phyloP scores from a whole-genome alignment of 2,888 invertebrate genomes.

The Sussaba pulchella region DNA sequence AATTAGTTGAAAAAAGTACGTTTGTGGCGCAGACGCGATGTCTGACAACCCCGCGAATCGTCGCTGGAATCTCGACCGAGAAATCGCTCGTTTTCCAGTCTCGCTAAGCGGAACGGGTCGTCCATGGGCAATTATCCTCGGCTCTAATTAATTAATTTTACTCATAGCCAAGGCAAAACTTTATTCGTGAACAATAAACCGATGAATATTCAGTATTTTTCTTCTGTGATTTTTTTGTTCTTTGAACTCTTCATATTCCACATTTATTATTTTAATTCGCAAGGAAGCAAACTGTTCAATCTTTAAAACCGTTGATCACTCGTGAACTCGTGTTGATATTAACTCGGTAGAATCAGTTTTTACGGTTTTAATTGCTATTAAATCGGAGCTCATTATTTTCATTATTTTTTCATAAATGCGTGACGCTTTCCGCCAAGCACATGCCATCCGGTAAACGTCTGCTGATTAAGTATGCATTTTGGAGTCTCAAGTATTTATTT shows the following conservation, averaged over 20 bases:
- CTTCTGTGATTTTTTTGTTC: conserved; percentile 37
- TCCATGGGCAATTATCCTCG: conserved; percentile 25
- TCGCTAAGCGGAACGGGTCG: conserved; percentile 15
- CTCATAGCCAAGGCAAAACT: conserved; percentile 46
- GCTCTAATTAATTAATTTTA: conserved; percentile 31
- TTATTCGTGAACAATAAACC: conserved; percentile 56
- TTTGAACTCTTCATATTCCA: conserved; percentile 37
- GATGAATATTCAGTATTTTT: conserved; percentile 64
- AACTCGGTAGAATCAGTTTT: neutral
- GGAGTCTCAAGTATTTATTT: too few relatives aligned
- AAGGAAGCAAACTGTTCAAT: neutral
- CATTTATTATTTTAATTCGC: conserved; percentile 14
- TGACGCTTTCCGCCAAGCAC: neutral
- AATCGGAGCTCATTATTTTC: neutral
- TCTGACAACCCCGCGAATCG: conserved; percentile 39
- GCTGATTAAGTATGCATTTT: too few relatives aligned
- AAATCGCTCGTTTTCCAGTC: conserved; percentile 24
- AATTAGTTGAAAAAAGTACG: conserved; percentile 7
- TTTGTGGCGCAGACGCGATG: conserved; percentile 23
- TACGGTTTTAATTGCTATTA: neutral
- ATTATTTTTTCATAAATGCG: neutral
- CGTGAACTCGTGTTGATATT: too few relatives aligned
- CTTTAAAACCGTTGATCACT: neutral
- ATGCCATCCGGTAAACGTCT: too few relatives aligned
- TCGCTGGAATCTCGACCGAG: conserved; percentile 25